phyloP scores from a whole-genome alignment of 2,888 invertebrate species.

The Amphiduros pacificus region DNA sequence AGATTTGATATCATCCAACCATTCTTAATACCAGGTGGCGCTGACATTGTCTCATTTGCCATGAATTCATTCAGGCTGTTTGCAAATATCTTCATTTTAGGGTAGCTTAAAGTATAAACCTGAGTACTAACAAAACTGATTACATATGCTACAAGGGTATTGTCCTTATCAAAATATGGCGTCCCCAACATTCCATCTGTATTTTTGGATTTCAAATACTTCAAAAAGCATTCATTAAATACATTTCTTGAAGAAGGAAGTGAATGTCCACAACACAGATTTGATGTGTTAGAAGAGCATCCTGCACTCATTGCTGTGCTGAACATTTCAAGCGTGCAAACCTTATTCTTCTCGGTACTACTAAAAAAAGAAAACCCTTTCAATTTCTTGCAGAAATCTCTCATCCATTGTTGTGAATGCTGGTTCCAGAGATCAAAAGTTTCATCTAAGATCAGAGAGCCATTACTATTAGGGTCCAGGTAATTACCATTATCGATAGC shows the following conservation, averaged over 20 bases:
- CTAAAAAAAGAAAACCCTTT: too few relatives aligned
- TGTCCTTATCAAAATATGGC: background rate
- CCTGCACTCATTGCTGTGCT: background rate
- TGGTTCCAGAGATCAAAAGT: background rate
- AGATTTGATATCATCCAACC: background rate
- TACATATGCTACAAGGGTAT: background rate
- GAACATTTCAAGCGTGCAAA: background rate
- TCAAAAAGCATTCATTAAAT: background rate
- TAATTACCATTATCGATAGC: background rate
- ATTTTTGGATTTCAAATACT: background rate
- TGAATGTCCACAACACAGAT: background rate
- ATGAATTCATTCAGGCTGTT: background rate
- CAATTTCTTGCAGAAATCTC: background rate
- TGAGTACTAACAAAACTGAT: background rate
- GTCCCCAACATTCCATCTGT: background rate
- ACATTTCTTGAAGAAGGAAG: too few relatives aligned
- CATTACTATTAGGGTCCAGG: background rate
- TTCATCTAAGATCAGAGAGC: background rate
- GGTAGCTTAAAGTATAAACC: background rate
- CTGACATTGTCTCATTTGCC: background rate
- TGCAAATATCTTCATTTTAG: background rate
- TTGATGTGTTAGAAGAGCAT: background rate
- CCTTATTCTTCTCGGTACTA: background rate
- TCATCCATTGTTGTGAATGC: background rate
- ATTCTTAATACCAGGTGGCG: background rate